phyloP scores from a whole-genome alignment of 2,888 invertebrate species.

The Morpho deidamia region DNA sequence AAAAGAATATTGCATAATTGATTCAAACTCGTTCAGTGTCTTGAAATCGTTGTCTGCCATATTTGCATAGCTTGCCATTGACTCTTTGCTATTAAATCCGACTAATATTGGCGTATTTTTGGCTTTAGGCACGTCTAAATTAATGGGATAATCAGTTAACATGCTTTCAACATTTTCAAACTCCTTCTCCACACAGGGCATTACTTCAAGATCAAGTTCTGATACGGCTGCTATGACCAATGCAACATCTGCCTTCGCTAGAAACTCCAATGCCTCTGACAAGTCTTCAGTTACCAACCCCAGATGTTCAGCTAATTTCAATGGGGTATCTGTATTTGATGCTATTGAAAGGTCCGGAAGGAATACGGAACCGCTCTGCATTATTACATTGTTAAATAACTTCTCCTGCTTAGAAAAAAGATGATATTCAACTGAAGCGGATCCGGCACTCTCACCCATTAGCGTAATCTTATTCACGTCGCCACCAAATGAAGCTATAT shows the following conservation, averaged over 20 bases:
- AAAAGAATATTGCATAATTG: slow-evolving; percentile 10
- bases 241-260: slow-evolving; percentile 31
- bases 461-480: slow-evolving; percentile 44
- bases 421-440: slow-evolving; percentile 46
- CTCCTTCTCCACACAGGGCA: slow-evolving; percentile 40
- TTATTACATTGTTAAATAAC: slow-evolving; percentile 43
- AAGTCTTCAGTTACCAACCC: slow-evolving; percentile 31
- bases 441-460: slow-evolving; percentile 51
- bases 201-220: slow-evolving; percentile 13
- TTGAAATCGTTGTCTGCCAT: slow-evolving; percentile 26
- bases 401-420: slow-evolving; percentile 37
- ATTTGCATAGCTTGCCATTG: slow-evolving; percentile 20
- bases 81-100: slow-evolving; percentile 47
- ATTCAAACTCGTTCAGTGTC: slow-evolving; percentile 25
- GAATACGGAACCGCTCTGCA: slow-evolving; percentile 45
- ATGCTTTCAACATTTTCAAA: slow-evolving; percentile 41
- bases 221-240: slow-evolving; percentile 31
- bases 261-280: slow-evolving; percentile 36
- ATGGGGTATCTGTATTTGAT: slow-evolving; percentile 34
- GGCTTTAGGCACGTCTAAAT: slow-evolving; percentile 35
- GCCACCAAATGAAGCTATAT: slow-evolving; percentile 50
- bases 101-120: slow-evolving; percentile 39
- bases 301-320: slow-evolving; percentile 39
- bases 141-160: slow-evolving; percentile 37
- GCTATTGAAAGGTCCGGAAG: slow-evolving; percentile 33